phyloP scores from a whole-genome alignment of 2,888 invertebrate species.

The Brassicogethes aeneus region DNA sequence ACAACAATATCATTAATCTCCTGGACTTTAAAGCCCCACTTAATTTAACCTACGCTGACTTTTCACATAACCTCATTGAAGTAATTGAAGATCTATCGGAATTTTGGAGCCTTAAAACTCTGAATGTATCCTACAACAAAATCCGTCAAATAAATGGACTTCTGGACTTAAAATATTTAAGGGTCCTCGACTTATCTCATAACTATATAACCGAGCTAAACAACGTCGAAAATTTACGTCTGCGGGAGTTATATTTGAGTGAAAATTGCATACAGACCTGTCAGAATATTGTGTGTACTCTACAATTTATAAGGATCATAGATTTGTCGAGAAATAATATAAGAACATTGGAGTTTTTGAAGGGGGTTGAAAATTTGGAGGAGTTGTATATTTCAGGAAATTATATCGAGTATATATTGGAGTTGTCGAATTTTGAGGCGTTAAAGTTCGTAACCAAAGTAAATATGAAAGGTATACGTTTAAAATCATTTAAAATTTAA shows the following conservation, averaged over 20 bases:
- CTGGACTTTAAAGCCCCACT: conserved; percentile 51
- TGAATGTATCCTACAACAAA: conserved; percentile 53
- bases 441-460: conserved; percentile 45
- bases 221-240: conserved; percentile 45
- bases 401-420: background rate
- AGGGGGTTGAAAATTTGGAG: too few species aligned
- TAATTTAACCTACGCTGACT: conserved; percentile 53
- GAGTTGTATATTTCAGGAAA: too few species aligned
- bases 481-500: too few species aligned
- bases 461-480: conserved; percentile 46
- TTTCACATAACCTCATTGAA: conserved; percentile 48
- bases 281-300: too few species aligned
- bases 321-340: background rate
- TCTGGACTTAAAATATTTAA: conserved; percentile 47
- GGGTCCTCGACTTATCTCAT: conserved; percentile 49
- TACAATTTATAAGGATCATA: background rate
- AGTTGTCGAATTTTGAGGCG: conserved; percentile 41
- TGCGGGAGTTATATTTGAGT: conserved; percentile 32
- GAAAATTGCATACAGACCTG: conserved; percentile 22
- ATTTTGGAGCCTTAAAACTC: conserved; percentile 54
- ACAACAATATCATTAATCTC: conserved; percentile 45
- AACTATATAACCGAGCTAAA: conserved; percentile 50
- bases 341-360: too few species aligned
- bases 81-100: conserved; percentile 45
- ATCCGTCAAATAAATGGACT: conserved; percentile 49